These are phyloP conservation scores for Saccostrea echinata DNA, from an alignment of 1,140 invertebrate genomes.

Conservation along the genomic window DNA sequence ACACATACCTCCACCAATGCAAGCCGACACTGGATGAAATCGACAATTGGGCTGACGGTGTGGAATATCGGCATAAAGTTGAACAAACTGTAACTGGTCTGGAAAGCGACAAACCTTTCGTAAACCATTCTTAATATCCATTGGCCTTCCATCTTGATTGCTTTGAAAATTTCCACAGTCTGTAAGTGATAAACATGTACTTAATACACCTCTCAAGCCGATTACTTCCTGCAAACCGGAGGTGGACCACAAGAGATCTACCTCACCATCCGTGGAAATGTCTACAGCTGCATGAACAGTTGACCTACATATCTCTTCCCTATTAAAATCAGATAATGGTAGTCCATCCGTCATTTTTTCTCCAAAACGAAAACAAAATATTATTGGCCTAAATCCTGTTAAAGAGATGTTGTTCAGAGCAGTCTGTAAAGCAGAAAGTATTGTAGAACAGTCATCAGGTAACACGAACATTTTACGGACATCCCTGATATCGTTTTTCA, in stretches of 20 bases:
- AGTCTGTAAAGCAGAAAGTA: background rate
- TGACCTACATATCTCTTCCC: background rate
- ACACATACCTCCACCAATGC: too few species aligned
- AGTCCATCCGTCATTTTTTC: background rate
- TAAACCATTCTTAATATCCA: constrained; percentile 33
- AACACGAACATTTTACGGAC: background rate
- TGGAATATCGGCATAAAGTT: too few species aligned
- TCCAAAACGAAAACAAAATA: background rate
- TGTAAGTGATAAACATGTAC: background rate
- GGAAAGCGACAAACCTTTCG: constrained; percentile 7
- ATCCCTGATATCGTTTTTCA: background rate
- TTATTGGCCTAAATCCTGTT: background rate
- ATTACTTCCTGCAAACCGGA: background rate
- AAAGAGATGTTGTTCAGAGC: background rate
- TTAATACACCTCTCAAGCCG: background rate
- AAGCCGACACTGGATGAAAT: too few species aligned
- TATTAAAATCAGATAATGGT: background rate
- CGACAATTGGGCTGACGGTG: too few species aligned
- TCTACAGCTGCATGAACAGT: background rate
- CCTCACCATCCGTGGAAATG: background rate
- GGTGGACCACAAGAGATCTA: background rate
- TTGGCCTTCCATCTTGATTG: constrained; percentile 43
- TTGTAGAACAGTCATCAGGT: background rate
- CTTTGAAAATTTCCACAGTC: constrained; percentile 48
- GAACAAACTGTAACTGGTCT: background rate